Evolutionary conservation across 2,797 vertebrate genomes (phyloP), one percentile per base, ranked within the genome.

Genomic region (Falco peregrinus): DNA sequence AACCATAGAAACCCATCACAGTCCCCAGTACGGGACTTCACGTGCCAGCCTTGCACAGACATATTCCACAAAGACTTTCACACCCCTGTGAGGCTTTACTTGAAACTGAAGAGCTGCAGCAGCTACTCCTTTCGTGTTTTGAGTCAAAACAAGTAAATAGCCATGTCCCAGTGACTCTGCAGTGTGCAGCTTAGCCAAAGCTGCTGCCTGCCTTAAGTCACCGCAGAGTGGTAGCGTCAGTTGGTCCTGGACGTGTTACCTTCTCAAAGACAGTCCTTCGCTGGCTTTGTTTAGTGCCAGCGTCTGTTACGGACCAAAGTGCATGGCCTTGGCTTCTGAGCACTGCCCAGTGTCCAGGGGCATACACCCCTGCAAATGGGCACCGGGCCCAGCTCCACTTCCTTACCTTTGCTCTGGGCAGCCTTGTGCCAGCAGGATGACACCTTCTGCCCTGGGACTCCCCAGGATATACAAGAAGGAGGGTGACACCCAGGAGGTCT

Each of bases 101-200:
- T 61, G 54, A 68, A 90, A 60, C 22, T 4, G 31, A 83, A 71
- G 68, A 85, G 9, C 33, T 93, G 76, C 51, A 91, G 69, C 90
- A 93, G 80, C 69, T 94, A 21, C 18, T 90, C 13, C 65, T 94
- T 84, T 88, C 53, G 37, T 63, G 6, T 45, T 84, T 61, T 71
- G 19, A 25, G 75, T 33, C 28, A 5, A 88, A 93, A 57, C 9
- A 70, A 91, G 18, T 33, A 56, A 86, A 51, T 22, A 14, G 41
- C 37, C 74, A 0, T 20, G 15, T 91, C 50, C 39, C 48, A 43
- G 21, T 0, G 3, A 43, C 31, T 56, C 61, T 35, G 25, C 39
- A 53, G 13, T 11, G 20, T 26, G 39, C 43, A 68, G 28, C n/a
- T 84, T 10, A 45, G 71, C 73, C 87, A 88, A 83, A 95, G 37